Conservation (phyloP, 1,140 invertebrate species). For the Leptoteleia sp. region DNA sequence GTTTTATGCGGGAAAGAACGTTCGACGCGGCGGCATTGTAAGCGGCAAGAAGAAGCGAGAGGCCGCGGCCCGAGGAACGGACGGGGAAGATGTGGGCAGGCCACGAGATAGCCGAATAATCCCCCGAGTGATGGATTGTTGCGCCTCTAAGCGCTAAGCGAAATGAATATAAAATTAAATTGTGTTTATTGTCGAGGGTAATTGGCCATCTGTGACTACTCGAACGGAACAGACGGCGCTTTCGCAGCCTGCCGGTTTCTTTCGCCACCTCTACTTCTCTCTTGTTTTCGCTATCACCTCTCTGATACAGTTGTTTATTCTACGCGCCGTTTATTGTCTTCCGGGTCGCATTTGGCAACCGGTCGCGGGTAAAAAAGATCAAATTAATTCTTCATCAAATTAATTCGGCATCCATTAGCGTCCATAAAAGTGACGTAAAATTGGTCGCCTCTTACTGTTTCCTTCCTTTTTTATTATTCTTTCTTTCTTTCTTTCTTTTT, state of each 20-base stretch:
- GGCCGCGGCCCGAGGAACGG: slow-evolving; percentile 33
- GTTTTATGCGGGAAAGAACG: slow-evolving; percentile 51
- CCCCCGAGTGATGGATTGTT: slow-evolving; percentile 76
- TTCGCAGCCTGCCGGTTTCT: slow-evolving; percentile 10
- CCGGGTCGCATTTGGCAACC: not conserved
- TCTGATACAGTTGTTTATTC: slow-evolving; percentile 45
- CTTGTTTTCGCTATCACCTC: slow-evolving; percentile 27
- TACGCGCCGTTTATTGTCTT: slow-evolving; percentile 31
- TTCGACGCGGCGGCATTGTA: slow-evolving; percentile 51
- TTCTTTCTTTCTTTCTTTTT: too few species aligned
- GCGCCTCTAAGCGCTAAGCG: slow-evolving; percentile 74
- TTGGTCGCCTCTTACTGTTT: not conserved
- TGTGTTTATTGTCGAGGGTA: slow-evolving; percentile 78
- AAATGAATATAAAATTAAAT: slow-evolving; percentile 80
- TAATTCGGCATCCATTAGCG: slow-evolving; percentile 40
- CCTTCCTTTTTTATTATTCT: too few species aligned
- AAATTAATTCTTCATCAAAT: slow-evolving; percentile 25
- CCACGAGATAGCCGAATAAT: slow-evolving; percentile 76
- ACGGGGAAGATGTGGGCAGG: slow-evolving; percentile 69
- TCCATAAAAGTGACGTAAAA: slow-evolving; percentile 40
- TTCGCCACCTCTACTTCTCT: slow-evolving; percentile 33
- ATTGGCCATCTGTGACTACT: slow-evolving; percentile 79
- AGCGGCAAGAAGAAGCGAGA: slow-evolving; percentile 33
- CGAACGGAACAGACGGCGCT: slow-evolving; percentile 60
- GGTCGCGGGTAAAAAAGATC: not conserved